phyloP scores from a whole-genome alignment of 2,888 invertebrate species.

The Conomelus anceps region DNA sequence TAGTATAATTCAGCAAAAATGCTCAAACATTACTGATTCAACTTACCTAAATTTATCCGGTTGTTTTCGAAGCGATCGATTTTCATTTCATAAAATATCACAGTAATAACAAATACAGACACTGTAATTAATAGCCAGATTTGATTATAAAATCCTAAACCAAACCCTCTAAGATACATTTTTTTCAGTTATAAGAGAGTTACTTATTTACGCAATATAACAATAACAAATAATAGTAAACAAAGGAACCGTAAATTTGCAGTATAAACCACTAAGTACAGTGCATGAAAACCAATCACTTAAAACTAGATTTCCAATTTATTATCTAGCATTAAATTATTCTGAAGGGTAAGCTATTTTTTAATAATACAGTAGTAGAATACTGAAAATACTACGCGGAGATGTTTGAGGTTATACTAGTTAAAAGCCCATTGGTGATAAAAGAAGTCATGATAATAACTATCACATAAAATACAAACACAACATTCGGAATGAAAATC shows the following conservation, averaged over 20 bases:
- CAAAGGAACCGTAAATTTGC: not conserved
- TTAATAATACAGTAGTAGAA: not conserved
- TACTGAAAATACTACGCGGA: not conserved
- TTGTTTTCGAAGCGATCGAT: slow-evolving; percentile 41
- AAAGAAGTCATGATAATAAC: not conserved
- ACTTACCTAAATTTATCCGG: slow-evolving; percentile 42
- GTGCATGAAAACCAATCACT: not conserved
- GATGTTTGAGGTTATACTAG: not conserved
- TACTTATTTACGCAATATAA: not conserved
- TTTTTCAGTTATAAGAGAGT: not conserved
- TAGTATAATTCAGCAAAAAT: too few relatives aligned
- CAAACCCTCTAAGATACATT: slow-evolving; percentile 19
- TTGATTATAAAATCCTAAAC: slow-evolving; percentile 24
- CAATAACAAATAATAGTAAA: not conserved
- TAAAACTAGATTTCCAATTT: not conserved
- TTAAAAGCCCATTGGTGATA: not conserved
- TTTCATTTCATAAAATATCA: slow-evolving; percentile 42
- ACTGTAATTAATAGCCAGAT: slow-evolving; percentile 36
- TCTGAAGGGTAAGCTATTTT: too few relatives aligned
- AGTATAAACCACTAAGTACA: not conserved
- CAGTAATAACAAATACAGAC: slow-evolving; percentile 39
- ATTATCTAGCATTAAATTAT: too few relatives aligned
- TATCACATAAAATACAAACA: not conserved
- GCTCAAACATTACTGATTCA: not conserved
- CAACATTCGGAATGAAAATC: not conserved